Evolutionary conservation across 2,113 vertebrate species (phyloP).

Genomic region (Upupa epops): DNA sequence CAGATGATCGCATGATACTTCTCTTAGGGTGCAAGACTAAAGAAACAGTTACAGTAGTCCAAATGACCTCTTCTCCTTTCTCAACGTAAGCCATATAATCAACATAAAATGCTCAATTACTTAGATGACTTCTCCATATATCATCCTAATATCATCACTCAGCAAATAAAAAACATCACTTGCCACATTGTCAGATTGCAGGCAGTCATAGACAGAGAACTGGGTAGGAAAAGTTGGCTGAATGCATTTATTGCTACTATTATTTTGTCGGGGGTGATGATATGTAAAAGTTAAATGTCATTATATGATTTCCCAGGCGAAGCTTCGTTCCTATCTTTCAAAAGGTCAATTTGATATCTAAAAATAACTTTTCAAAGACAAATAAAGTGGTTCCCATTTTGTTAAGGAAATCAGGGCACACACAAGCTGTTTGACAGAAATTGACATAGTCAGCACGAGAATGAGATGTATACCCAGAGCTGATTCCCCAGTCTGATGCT

Average conservation of each 20-base stretch:
- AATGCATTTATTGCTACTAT: not conserved
- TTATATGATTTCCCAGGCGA: not conserved
- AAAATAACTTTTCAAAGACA: not conserved
- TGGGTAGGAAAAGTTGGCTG: not conserved
- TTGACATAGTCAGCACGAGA: not conserved
- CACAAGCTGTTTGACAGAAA: not conserved
- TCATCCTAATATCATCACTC: not conserved
- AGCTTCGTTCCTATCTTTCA: not conserved
- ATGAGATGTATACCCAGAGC: not conserved
- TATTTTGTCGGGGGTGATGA: not conserved
- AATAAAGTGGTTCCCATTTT: not conserved
- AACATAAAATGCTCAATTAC: not conserved
- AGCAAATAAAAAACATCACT: not conserved
- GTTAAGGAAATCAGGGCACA: not conserved
- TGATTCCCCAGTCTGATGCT: not conserved
- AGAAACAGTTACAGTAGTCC: not conserved
- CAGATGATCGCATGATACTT: not conserved
- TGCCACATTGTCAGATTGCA: not conserved
- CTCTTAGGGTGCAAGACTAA: not conserved
- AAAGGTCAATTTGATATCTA: not conserved
- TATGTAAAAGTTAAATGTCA: not conserved
- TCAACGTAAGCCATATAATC: not conserved
- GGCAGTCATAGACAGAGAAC: not conserved
- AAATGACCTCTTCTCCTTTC: not conserved
- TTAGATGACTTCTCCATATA: not conserved